phyloP scores from a whole-genome alignment of 2,888 invertebrate genomes.

The Phymatocera aterrima region DNA sequence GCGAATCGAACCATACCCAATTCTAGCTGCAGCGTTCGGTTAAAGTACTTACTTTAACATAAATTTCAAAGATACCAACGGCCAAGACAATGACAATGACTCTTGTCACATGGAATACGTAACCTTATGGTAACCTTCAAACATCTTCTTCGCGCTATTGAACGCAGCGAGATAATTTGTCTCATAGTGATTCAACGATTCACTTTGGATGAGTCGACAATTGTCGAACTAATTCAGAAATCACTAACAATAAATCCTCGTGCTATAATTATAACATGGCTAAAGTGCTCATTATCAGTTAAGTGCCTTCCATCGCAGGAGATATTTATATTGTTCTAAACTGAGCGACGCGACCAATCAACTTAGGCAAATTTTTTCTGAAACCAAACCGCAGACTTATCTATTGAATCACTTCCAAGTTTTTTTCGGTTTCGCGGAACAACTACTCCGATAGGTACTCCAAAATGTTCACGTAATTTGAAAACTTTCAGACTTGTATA shows the following conservation, averaged over 20 bases:
- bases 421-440: not conserved
- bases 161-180: not conserved
- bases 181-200: not conserved
- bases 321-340: not conserved
- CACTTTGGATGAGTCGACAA: not conserved
- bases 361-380: not conserved
- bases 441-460: not conserved
- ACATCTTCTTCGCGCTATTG: not conserved
- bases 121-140: not conserved
- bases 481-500: conserved; percentile 10
- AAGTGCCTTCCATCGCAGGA: not conserved
- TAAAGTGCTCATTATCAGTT: not conserved
- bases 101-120: not conserved
- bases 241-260: not conserved
- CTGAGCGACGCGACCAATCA: not conserved
- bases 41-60: conserved; percentile 9
- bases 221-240: not conserved
- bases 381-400: not conserved
- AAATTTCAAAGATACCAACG: not conserved
- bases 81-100: conserved; percentile 9
- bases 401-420: not conserved
- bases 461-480: conserved; percentile 13
- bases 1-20: conserved; percentile 21
- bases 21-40: not conserved
- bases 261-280: not conserved